These are phyloP conservation scores for Tanytarsus gracilentus DNA, from an alignment of 2,888 invertebrate species.

Conservation along the genomic window DNA sequence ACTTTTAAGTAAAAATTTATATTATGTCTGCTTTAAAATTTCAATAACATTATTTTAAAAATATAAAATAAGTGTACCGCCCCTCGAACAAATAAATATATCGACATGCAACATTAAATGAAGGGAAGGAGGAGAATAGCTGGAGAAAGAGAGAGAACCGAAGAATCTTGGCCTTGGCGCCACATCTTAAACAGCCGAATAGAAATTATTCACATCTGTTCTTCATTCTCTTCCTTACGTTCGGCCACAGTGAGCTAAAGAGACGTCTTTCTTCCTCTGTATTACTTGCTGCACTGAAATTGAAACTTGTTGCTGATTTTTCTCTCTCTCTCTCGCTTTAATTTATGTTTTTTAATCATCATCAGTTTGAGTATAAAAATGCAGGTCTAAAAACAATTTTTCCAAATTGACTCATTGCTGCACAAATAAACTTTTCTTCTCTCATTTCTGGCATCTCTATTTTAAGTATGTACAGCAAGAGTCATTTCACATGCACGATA, in stretches of 20 bases:
- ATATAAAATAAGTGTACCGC: no score
- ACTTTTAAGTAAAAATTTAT: no score
- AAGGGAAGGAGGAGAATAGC: neutral
- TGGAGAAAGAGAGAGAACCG: neutral
- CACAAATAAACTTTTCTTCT: neutral
- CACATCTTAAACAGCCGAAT: constrained; percentile 21
- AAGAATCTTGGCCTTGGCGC: constrained; percentile 26
- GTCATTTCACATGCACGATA: constrained; percentile 21
- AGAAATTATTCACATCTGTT: constrained; percentile 29
- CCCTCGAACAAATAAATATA: no score
- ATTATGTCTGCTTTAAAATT: no score
- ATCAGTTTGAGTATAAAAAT: no score
- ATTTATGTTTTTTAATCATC: neutral
- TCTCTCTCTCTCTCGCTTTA: neutral
- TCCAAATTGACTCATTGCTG: no score
- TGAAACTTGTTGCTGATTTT: no score
- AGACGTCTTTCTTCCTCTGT: neutral
- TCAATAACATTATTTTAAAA: no score
- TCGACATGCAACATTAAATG: neutral
- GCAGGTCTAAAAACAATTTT: no score
- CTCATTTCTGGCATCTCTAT: neutral
- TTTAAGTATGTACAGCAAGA: neutral
- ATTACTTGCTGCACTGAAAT: no score
- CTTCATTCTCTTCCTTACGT: constrained; percentile 4
- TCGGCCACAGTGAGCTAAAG: no score